These are phyloP conservation scores for Muscicapa adusta DNA, from an alignment of 2,113 vertebrate genomes.

Conservation along the genomic window DNA sequence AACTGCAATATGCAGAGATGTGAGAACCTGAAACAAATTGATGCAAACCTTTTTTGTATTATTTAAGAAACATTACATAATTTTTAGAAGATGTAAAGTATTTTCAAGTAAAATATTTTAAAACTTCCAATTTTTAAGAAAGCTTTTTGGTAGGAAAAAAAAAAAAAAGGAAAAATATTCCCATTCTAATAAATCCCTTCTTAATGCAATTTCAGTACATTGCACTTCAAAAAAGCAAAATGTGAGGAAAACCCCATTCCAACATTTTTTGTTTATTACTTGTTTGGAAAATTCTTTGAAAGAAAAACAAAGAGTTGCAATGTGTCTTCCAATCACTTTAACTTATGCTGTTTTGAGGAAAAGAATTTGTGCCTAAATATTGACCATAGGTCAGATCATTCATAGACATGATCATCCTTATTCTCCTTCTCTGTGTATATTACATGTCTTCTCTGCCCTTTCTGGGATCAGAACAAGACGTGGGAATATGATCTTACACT, in stretches of 20 bases:
- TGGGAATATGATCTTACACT: neutral
- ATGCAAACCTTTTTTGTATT: neutral
- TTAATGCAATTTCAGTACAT: neutral
- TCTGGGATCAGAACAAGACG: neutral
- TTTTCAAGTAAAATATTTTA: constrained; percentile 5
- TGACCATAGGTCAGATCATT: neutral
- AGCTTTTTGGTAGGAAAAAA: neutral
- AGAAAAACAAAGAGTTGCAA: neutral
- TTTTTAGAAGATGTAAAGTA: neutral
- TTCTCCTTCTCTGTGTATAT: neutral
- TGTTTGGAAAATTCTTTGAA: neutral
- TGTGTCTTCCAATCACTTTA: neutral
- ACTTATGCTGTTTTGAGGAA: neutral
- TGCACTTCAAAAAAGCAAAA: neutral
- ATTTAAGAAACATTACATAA: neutral
- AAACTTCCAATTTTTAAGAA: neutral
- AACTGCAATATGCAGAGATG: neutral
- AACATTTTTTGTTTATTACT: neutral
- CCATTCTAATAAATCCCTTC: neutral
- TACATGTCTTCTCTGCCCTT: neutral
- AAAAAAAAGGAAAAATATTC: neutral
- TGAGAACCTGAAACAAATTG: neutral
- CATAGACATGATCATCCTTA: neutral
- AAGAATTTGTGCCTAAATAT: neutral
- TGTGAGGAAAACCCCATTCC: neutral